Conservation (phyloP, 2,888 invertebrate genomes). For the Hemistola chrysoprasaria region DNA sequence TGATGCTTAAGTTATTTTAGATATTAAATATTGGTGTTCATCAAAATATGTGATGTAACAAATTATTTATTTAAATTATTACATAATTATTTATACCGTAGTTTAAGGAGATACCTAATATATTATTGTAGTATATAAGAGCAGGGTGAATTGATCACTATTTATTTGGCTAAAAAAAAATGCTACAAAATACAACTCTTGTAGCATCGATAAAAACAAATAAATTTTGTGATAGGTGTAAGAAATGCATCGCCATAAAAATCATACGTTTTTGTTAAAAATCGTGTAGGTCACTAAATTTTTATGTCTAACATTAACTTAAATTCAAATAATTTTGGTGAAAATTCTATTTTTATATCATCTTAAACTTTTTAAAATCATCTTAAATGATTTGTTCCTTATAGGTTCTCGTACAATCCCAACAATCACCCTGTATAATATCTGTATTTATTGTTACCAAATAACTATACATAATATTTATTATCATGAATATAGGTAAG, state of each 20-base stretch:
- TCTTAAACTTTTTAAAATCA: conserved; percentile 6
- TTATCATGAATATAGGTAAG: conserved; percentile 19
- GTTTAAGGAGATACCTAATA: conserved; percentile 30
- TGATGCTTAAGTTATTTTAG: too few relatives aligned
- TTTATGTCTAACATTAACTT: too few relatives aligned
- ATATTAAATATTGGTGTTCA: too few relatives aligned
- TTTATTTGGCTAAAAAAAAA: conserved; percentile 30
- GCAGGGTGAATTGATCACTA: conserved; percentile 40
- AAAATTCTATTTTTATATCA: too few relatives aligned
- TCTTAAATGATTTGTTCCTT: conserved; percentile 22
- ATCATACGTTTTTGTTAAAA: too few relatives aligned
- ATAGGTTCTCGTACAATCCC: conserved; percentile 1
- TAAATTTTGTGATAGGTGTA: conserved; percentile 34
- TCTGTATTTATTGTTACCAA: conserved; percentile 66
- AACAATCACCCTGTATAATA: conserved; percentile 20
- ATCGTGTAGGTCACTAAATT: conserved; percentile 2
- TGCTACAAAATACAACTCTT: conserved; percentile 3
- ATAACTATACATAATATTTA: conserved; percentile 35
- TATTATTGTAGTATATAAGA: conserved; percentile 29
- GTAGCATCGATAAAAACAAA: conserved; percentile 29
- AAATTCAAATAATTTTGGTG: too few relatives aligned
- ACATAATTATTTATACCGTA: conserved; percentile 41
- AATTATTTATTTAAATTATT: conserved; percentile 42
- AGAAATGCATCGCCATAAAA: conserved; percentile 22
- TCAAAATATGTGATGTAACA: conserved; percentile 40